A percentile compares a stretch with the other conserved stretches of the same genome.
Evolutionary conservation across 2,888 invertebrate genomes (phyloP).

Genomic region (Aspidiotus rigidus): DNA sequence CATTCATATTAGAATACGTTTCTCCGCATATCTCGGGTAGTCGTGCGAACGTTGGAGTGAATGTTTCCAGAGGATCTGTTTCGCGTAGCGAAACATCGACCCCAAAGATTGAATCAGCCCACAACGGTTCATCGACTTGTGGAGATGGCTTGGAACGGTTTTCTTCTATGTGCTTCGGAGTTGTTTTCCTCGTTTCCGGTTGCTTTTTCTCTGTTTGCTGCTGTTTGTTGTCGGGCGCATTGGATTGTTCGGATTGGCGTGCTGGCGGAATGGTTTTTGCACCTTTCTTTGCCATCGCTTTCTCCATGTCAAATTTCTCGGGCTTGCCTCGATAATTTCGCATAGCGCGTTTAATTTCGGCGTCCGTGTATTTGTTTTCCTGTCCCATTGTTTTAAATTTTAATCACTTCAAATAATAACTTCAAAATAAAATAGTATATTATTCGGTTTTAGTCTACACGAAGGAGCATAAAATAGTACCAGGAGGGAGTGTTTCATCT

Average conservation of each 20-base stretch:
- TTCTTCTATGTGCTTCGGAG: neutral
- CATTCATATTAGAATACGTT: neutral
- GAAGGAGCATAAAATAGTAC: too few species aligned
- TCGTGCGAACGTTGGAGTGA: neutral
- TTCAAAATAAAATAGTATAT: too few species aligned
- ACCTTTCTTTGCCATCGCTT: too few species aligned
- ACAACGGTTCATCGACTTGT: neutral
- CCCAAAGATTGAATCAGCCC: slow-evolving; percentile 10
- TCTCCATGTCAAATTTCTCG: neutral
- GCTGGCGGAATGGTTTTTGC: too few species aligned
- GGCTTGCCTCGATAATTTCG: slow-evolving; percentile 1
- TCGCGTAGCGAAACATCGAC: neutral
- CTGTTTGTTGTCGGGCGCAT: neutral
- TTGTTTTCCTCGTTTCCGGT: neutral
- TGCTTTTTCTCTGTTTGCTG: neutral
- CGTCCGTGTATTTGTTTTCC: neutral
- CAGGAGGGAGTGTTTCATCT: too few species aligned
- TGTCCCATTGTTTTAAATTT: too few species aligned
- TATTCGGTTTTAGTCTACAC: too few species aligned
- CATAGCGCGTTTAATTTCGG: neutral
- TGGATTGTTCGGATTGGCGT: too few species aligned
- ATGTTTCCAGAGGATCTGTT: neutral
- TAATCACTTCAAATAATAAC: too few species aligned
- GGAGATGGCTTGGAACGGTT: neutral
- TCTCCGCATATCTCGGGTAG: neutral